Evolutionary conservation across 2,888 invertebrate species (phyloP).

Genomic region (Tetanocera ferruginea): DNA sequence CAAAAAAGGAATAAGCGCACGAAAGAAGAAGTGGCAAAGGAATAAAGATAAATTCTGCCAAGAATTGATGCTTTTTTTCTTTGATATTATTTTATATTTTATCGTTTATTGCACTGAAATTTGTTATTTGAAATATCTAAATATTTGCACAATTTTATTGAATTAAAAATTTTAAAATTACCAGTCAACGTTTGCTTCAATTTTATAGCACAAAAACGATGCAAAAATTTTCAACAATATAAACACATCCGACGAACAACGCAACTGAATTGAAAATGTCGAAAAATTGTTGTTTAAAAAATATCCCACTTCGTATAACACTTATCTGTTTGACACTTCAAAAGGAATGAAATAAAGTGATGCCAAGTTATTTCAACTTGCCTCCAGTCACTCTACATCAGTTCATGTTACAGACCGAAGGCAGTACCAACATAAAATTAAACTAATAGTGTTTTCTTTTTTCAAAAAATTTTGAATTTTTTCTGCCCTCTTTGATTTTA

Average conservation of each 20-base stretch:
- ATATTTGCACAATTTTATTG: not conserved
- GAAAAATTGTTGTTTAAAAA: not conserved
- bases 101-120: not conserved
- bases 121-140: too few relatives aligned
- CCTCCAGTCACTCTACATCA: not conserved
- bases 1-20: slow-evolving; percentile 11
- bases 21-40: not conserved
- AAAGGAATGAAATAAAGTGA: not conserved
- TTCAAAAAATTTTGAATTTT: too few relatives aligned
- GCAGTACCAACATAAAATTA: too few relatives aligned
- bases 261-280: slow-evolving; percentile 33
- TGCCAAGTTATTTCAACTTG: not conserved
- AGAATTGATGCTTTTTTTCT: not conserved
- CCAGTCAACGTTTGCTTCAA: too few relatives aligned
- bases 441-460: too few relatives aligned
- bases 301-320: not conserved
- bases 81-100: not conserved
- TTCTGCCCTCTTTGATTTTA: too few relatives aligned
- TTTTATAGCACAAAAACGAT: not conserved
- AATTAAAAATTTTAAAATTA: too few relatives aligned
- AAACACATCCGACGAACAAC: slow-evolving; percentile 9
- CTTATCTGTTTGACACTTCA: not conserved
- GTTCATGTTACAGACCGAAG: too few relatives aligned
- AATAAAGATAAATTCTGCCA: not conserved
- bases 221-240: not conserved